Percentiles rank a stretch among this genome's conserved stretches.
Evolutionary conservation across 37 sponge, comb jelly and placozoan genomes (phyloP).

Genomic region (Oscarella lobularis): DNA sequence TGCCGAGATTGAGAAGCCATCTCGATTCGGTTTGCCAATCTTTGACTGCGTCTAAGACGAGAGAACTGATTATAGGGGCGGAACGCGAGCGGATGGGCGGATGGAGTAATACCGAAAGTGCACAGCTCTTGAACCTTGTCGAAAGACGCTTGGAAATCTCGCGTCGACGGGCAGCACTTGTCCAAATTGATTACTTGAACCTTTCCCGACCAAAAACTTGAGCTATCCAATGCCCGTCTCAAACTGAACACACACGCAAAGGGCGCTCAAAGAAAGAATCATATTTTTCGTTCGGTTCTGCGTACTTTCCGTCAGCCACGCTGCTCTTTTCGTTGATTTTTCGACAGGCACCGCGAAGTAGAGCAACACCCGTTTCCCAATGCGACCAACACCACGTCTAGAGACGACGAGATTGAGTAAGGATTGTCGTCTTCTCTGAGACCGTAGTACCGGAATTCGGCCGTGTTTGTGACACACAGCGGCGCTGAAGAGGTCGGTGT

Average conservation of each 20-base stretch:
- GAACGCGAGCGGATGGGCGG: no score
- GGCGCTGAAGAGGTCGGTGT: neutral
- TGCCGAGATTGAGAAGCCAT: constrained; percentile 75
- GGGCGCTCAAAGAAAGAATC: neutral
- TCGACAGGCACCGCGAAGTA: neutral
- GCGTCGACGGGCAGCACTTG: neutral
- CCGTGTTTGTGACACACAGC: neutral
- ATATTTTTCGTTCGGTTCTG: no score
- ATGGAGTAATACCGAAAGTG: no score
- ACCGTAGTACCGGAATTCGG: neutral
- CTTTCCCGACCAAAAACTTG: neutral
- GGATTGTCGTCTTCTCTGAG: neutral
- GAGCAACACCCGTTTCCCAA: neutral
- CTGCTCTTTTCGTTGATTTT: neutral
- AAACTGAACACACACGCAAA: neutral
- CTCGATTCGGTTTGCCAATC: constrained; percentile 41
- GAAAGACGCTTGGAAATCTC: neutral
- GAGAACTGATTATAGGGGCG: no score
- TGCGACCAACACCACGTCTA: constrained; percentile 1
- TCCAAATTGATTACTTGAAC: neutral
- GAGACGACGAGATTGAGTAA: neutral
- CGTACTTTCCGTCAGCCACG: neutral
- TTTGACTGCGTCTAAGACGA: neutral
- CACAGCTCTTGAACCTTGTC: neutral
- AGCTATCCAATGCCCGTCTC: neutral